Evolutionary conservation across 2,797 vertebrate genomes (phyloP).

Genomic region (Moxostoma hubbsi): DNA sequence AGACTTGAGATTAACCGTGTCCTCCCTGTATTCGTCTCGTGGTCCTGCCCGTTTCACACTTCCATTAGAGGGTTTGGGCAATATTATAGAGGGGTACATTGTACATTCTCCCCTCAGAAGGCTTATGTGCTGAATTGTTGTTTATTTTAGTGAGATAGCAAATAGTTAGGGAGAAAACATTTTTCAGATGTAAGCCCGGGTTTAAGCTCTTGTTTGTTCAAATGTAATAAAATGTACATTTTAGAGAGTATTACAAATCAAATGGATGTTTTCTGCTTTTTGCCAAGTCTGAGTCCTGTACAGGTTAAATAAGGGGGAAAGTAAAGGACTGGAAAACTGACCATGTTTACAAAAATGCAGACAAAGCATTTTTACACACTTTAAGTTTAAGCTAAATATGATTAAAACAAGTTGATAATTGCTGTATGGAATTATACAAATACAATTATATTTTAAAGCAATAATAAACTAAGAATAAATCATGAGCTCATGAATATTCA

Average conservation of each 20-base stretch:
- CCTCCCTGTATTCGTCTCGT: background rate
- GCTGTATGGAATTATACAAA: constrained; percentile 1
- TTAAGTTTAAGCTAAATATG: constrained; percentile 3
- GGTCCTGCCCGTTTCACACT: background rate
- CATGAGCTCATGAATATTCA: background rate
- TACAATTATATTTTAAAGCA: no score
- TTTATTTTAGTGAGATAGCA: constrained; percentile 27
- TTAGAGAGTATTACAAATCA: constrained; percentile 5
- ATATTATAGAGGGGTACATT: background rate
- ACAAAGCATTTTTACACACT: constrained; percentile 6
- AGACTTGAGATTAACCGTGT: background rate
- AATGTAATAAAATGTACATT: constrained; percentile 14
- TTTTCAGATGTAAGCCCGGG: background rate
- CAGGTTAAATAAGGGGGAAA: constrained; percentile 2
- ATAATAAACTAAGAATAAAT: no score
- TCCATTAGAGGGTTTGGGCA: background rate
- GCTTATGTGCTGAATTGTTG: background rate
- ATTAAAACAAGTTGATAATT: constrained; percentile 26
- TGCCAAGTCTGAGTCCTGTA: background rate
- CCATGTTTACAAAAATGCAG: constrained; percentile 4
- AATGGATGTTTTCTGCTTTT: background rate
- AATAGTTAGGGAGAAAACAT: background rate
- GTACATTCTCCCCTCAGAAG: constrained; percentile 1
- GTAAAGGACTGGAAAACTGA: constrained; percentile 32
- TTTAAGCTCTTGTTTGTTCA: background rate